These are phyloP conservation scores for Lepus townsendii DNA, from an alignment of 2,797 vertebrate genomes.

Conservation along the genomic window DNA sequence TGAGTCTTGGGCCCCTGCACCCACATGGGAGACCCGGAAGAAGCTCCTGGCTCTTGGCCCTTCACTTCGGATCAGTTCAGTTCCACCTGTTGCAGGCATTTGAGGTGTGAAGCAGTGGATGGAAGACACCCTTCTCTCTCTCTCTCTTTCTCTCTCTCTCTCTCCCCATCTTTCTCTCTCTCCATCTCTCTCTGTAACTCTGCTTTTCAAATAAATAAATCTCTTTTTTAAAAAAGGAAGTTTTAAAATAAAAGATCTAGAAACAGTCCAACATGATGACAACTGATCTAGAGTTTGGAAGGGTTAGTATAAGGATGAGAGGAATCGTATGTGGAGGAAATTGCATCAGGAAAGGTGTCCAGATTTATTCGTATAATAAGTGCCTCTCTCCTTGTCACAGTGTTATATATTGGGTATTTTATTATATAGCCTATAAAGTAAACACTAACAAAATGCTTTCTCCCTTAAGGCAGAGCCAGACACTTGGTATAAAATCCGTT, in stretches of 20 bases:
- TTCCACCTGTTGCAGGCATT: too few species aligned
- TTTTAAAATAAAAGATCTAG: neutral
- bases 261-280: neutral
- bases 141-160: too few species aligned
- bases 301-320: neutral
- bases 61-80: too few species aligned
- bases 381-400: neutral
- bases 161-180: too few species aligned
- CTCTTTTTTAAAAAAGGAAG: too few species aligned
- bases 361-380: neutral
- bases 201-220: too few species aligned
- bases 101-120: too few species aligned
- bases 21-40: too few species aligned
- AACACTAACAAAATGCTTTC: neutral
- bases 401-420: conserved; percentile 22
- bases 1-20: too few species aligned
- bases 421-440: conserved; percentile 1
- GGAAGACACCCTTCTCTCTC: too few species aligned
- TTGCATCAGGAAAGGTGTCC: neutral
- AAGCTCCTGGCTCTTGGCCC: too few species aligned
- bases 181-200: too few species aligned
- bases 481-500: neutral
- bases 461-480: neutral
- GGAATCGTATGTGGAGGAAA: neutral
- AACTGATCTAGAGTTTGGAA: neutral